Conservation (phyloP, 2,113 vertebrate species). For the Phoxinus phoxinus region DNA sequence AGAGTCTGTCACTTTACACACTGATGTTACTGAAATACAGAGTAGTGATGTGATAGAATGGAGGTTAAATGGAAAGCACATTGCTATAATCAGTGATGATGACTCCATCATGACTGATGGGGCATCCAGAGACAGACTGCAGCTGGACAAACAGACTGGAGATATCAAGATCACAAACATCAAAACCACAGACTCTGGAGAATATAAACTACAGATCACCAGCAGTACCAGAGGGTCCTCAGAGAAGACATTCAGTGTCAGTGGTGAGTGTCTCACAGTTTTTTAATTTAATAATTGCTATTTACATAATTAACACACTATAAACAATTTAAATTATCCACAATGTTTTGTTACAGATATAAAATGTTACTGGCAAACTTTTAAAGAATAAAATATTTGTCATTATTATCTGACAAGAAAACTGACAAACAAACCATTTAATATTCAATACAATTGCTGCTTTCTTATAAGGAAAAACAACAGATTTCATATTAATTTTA, state of each 20-base stretch:
- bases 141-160: neutral
- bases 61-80: neutral
- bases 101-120: no score
- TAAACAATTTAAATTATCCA: no score
- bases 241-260: neutral
- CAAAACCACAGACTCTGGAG: neutral
- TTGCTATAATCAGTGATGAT: neutral
- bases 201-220: neutral
- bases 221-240: neutral
- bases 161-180: neutral
- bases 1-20: neutral
- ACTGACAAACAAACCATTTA: no score
- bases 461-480: no score
- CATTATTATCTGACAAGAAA: no score
- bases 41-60: neutral
- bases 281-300: no score
- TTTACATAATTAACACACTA: no score
- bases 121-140: neutral
- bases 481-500: no score
- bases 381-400: no score
- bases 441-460: no score
- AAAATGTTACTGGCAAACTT: no score
- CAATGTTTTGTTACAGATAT: no score
- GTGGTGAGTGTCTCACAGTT: neutral
- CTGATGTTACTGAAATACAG: neutral